Evolutionary conservation across 2,888 invertebrate species (phyloP).

Genomic region (Drosophila kanekoi): DNA sequence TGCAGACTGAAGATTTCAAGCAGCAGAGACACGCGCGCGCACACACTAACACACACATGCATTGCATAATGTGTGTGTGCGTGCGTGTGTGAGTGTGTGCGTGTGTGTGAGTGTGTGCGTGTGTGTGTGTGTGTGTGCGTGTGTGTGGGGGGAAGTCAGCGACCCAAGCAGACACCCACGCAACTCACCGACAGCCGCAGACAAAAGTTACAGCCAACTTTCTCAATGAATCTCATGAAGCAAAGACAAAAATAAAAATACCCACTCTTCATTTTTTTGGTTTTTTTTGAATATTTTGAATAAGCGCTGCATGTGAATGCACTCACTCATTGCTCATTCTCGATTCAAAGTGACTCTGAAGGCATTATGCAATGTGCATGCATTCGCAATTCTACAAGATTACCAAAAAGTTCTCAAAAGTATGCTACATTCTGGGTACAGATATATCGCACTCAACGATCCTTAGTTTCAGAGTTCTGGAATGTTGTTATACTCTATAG

Average conservation of each 20-base stretch:
- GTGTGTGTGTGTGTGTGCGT: slow-evolving; percentile 24
- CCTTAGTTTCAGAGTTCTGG: too few species aligned
- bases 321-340: slow-evolving; percentile 32
- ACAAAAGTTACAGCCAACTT: slow-evolving; percentile 58
- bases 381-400: too few species aligned
- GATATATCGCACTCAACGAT: too few species aligned
- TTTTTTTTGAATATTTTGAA: slow-evolving; percentile 19
- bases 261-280: background rate
- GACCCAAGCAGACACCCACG: slow-evolving; percentile 65
- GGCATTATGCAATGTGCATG: too few species aligned
- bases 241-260: background rate
- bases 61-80: slow-evolving; percentile 58
- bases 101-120: slow-evolving; percentile 28
- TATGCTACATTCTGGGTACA: too few species aligned
- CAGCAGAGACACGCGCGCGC: slow-evolving; percentile 8
- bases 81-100: slow-evolving; percentile 3
- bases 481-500: too few species aligned
- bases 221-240: slow-evolving; percentile 62
- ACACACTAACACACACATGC: slow-evolving; percentile 35
- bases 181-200: slow-evolving; percentile 30
- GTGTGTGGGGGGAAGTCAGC: slow-evolving; percentile 48
- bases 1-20: slow-evolving; percentile 13
- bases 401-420: too few species aligned
- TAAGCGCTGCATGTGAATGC: slow-evolving; percentile 17
- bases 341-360: background rate